Evolutionary conservation across 2,797 vertebrate genomes (phyloP).

Genomic region (Pseudochaenichthys georgianus): DNA sequence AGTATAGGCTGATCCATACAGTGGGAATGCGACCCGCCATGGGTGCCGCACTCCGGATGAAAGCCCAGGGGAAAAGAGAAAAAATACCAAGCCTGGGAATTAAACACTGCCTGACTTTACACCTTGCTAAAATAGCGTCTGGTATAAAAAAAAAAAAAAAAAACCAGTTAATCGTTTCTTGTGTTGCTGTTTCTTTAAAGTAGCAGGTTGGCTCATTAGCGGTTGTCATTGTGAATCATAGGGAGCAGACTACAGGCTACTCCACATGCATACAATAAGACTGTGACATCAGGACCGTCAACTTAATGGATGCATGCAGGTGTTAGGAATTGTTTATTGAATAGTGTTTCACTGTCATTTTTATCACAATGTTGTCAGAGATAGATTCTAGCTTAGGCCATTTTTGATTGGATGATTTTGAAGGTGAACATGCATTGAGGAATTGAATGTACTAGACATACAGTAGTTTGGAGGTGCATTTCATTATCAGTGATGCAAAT

Average conservation of each 20-base stretch:
- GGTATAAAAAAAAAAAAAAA: background rate
- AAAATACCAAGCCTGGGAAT: constrained; percentile 15
- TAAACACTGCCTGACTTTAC: background rate
- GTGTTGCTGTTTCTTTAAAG: constrained; percentile 19
- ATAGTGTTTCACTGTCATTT: background rate
- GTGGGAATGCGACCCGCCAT: constrained; percentile 48
- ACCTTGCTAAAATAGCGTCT: background rate
- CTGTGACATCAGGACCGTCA: constrained; percentile 52
- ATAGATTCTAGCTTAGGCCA: background rate
- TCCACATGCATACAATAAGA: constrained; percentile 41
- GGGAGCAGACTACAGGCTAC: constrained; percentile 31
- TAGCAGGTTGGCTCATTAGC: constrained; percentile 12
- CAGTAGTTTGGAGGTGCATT: background rate
- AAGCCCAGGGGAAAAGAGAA: constrained; percentile 15
- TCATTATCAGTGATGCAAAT: background rate
- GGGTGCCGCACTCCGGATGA: constrained; percentile 59
- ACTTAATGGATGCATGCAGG: constrained; percentile 61
- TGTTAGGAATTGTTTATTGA: constrained; percentile 20
- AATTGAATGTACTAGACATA: no score
- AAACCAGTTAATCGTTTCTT: background rate
- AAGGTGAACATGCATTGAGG: background rate
- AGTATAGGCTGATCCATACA: constrained; percentile 52
- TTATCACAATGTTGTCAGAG: background rate
- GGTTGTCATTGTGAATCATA: constrained; percentile 52
- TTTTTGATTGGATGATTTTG: background rate